These are phyloP conservation scores for Habrosyne pyritoides DNA, from an alignment of 2,888 invertebrate species.

Conservation along the genomic window DNA sequence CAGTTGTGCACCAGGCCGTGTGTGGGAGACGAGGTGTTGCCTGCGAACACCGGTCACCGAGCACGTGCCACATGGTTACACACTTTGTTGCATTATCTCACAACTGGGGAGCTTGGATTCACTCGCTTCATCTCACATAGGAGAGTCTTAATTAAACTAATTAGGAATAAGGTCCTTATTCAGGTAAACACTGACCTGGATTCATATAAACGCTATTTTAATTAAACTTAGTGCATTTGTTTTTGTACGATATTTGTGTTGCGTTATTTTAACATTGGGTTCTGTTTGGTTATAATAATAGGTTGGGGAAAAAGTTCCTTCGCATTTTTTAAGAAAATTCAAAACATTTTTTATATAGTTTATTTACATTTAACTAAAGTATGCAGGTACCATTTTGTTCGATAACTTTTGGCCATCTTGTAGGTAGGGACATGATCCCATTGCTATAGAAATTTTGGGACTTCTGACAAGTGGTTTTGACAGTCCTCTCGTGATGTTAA, in stretches of 20 bases:
- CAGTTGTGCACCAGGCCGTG: conserved; percentile 11
- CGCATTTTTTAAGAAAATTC: too few relatives aligned
- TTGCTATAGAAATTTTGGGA: too few relatives aligned
- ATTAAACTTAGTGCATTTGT: background rate
- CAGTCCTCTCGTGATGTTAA: too few relatives aligned
- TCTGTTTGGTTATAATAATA: too few relatives aligned
- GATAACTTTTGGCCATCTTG: too few relatives aligned
- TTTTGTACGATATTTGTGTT: background rate
- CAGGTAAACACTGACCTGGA: background rate
- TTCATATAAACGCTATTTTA: background rate
- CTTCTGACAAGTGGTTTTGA: too few relatives aligned
- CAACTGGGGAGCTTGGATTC: conserved; percentile 7
- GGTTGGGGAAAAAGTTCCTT: too few relatives aligned
- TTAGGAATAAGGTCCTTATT: background rate
- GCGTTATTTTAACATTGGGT: too few relatives aligned
- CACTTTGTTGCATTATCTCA: conserved; percentile 14
- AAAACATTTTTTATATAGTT: too few relatives aligned
- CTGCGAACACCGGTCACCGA: background rate
- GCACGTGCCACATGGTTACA: conserved; percentile 17
- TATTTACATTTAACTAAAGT: too few relatives aligned
- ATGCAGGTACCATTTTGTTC: too few relatives aligned
- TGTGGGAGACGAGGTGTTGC: conserved; percentile 6
- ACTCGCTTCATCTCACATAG: background rate
- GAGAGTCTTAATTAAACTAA: background rate
- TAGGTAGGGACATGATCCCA: too few relatives aligned